Conservation (phyloP, 2,797 vertebrate species). For the Lithobates sylvaticus region DNA sequence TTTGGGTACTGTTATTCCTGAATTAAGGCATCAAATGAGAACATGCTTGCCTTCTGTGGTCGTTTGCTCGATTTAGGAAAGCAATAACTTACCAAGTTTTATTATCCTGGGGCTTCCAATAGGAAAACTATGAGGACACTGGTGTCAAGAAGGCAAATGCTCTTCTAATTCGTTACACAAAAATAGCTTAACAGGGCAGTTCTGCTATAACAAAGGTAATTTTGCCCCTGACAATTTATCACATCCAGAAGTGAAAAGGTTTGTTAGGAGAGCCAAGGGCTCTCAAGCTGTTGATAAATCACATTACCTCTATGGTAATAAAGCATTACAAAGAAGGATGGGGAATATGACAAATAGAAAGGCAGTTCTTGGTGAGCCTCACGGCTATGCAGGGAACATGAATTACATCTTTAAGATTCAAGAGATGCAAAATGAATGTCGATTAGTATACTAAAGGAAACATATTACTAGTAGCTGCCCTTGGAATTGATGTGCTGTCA, state of each 20-base stretch:
- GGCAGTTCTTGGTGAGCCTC: slow-evolving; percentile 50
- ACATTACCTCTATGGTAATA: slow-evolving; percentile 54
- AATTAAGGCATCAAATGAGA: too few species aligned
- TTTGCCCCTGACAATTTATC: slow-evolving; percentile 37
- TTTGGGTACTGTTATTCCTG: background rate
- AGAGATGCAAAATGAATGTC: slow-evolving; percentile 41
- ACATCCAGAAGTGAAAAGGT: slow-evolving; percentile 38
- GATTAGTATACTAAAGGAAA: slow-evolving; percentile 25
- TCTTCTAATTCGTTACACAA: slow-evolving; percentile 18
- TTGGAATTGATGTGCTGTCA: slow-evolving; percentile 18
- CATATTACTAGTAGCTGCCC: background rate
- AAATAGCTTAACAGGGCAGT: slow-evolving; percentile 9
- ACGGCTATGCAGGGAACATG: slow-evolving; percentile 49
- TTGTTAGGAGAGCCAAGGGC: slow-evolving; percentile 39
- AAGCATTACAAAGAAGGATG: slow-evolving; percentile 53
- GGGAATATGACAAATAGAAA: slow-evolving; percentile 53
- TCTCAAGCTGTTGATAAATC: slow-evolving; percentile 53
- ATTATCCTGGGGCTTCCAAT: slow-evolving; percentile 17
- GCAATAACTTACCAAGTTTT: slow-evolving; percentile 33
- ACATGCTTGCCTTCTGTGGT: background rate
- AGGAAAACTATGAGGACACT: slow-evolving; percentile 16
- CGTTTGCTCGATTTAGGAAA: background rate
- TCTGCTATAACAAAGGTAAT: background rate
- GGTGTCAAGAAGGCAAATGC: slow-evolving; percentile 13
- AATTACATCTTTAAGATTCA: slow-evolving; percentile 55